Base-by-base conservation (phyloP, 1,140 invertebrate species). In the Bombus turneri region DNA sequence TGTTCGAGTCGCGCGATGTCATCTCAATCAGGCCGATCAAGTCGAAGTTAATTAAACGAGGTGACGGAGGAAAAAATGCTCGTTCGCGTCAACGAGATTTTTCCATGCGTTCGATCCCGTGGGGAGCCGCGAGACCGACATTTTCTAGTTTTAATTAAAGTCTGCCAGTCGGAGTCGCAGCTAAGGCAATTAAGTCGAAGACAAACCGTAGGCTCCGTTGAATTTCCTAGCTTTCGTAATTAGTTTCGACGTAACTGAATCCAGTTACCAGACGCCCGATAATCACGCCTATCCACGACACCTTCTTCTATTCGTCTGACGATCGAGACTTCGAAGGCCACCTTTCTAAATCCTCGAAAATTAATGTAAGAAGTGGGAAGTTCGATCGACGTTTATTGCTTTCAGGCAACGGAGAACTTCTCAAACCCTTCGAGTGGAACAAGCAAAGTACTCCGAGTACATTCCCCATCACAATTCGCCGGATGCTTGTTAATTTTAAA, bases 181-280 rank as follows among this genome's bases (percentile, higher is more conserved):
- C 84, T 72, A 53, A 69, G 68, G 85, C 85, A 89, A 89, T 89
- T 86, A 89, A 82, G 69, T 71, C 69, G 73, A 88, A 88, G 83
- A 89, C 81, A 87, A 84, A 87, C 86, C 59, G 68, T 25, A 13
- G 53, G 59, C 43, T 47, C 73, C 84, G 86, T 89, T 89, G 85
- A 89, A 89, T 89, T 89, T 86, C 64, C 88, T 83, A 83, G 79
- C 69, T 84, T 77, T 66, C 77, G 72, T 89, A 89, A 89, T 89
- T 89, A 89, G 79, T 89, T 89, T 89, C 87, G 62, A 86, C 76
- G 71, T 76, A 76, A 86, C 84, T 41, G 62, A 86, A 69, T 83
- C 68, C 34, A 43, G 39, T 39, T 68, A 68, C 18, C 66, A 25
- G 39, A 9, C 71, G 18, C 18, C 18, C 34, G 71, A 28, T 74